Conservation (phyloP, 2,113 vertebrate genomes). For the Xiphophorus maculatus region DNA sequence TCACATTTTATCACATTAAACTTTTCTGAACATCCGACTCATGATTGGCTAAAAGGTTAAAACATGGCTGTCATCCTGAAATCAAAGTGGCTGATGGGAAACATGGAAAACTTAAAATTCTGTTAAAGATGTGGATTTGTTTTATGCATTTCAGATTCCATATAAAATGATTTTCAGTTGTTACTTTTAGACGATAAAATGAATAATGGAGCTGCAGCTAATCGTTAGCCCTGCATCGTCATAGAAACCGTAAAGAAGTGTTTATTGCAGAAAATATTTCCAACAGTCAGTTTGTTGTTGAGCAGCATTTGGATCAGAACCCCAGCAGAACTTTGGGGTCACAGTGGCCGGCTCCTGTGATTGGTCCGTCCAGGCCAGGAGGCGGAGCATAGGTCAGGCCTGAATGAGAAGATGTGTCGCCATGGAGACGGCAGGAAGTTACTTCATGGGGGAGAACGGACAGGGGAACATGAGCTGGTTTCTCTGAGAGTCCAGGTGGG, state of each 20-base stretch:
- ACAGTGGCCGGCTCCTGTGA: background rate
- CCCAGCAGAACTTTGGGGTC: background rate
- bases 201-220: too few species aligned
- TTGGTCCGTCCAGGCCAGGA: background rate
- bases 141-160: too few species aligned
- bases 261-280: background rate
- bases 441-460: conserved; percentile 87
- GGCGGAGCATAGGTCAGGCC: background rate
- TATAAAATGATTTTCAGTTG: too few species aligned
- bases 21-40: too few species aligned
- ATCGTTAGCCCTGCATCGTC: background rate
- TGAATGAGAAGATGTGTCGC: background rate
- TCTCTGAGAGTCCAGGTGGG: conserved; percentile 84
- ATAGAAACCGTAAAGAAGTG: background rate
- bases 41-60: too few species aligned
- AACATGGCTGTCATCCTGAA: too few species aligned
- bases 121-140: too few species aligned
- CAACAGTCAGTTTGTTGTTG: background rate
- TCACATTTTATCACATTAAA: too few species aligned
- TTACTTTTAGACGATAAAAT: too few species aligned
- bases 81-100: too few species aligned
- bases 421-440: conserved; percentile 22
- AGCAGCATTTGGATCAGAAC: background rate
- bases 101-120: too few species aligned
- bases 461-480: conserved; percentile 86